Evolutionary conservation across 1,140 invertebrate species (phyloP).

Genomic region (Helicoverpa zea): DNA sequence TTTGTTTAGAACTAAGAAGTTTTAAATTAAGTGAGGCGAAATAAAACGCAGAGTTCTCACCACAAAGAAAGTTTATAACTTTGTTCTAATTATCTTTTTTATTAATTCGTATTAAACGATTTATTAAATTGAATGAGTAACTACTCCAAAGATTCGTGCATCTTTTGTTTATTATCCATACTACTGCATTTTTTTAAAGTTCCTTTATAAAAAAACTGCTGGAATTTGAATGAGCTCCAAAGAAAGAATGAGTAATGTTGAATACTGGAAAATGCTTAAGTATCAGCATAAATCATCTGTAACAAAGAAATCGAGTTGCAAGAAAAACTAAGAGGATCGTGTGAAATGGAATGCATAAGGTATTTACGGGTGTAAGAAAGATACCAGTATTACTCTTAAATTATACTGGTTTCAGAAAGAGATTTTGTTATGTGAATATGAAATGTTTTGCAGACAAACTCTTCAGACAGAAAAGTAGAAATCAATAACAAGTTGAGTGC

Average conservation of each 20-base stretch:
- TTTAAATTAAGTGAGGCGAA: constrained; percentile 9
- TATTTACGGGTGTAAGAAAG: constrained; percentile 40
- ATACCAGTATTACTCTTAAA: constrained; percentile 29
- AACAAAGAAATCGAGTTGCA: constrained; percentile 54
- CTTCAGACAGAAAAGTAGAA: background rate
- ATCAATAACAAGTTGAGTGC: background rate
- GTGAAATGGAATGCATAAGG: constrained; percentile 47
- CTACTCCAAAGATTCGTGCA: background rate
- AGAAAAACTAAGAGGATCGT: constrained; percentile 50
- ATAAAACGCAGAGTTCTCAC: constrained; percentile 16
- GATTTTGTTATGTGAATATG: constrained; percentile 4
- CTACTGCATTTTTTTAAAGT: constrained; percentile 41
- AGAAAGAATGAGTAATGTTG: constrained; percentile 47
- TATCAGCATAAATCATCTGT: constrained; percentile 56
- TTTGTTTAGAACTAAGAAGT: constrained; percentile 32
- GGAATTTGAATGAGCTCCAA: constrained; percentile 51
- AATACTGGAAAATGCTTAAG: constrained; percentile 53
- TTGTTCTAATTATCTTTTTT: background rate
- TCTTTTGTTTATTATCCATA: constrained; percentile 22
- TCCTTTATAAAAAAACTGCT: constrained; percentile 47
- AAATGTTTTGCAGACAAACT: constrained; percentile 2
- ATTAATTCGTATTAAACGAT: background rate
- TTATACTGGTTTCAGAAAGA: background rate
- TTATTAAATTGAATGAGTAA: background rate
- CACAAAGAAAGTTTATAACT: constrained; percentile 18